A percentile compares a stretch with the other conserved stretches of the same genome.
Evolutionary conservation across 1,140 invertebrate genomes (phyloP).

Genomic region (Atta cephalotes): DNA sequence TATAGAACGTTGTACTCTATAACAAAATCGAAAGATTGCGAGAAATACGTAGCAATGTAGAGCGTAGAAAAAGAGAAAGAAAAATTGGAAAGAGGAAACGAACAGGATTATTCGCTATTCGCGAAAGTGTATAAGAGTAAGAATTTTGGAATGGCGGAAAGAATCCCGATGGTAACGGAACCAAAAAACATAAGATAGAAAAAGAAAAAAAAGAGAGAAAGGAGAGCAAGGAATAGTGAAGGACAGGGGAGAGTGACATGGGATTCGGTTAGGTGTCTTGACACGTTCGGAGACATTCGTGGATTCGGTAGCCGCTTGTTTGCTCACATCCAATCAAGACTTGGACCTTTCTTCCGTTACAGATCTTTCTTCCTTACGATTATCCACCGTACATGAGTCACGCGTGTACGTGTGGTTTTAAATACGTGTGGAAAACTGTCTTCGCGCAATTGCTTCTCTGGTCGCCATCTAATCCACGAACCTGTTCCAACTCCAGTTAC

Average conservation of each 20-base stretch:
- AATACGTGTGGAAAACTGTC: conserved; percentile 20
- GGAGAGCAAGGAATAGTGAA: not conserved
- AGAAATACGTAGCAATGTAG: conserved; percentile 21
- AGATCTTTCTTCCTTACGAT: conserved; percentile 59
- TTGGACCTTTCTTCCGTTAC: conserved; percentile 61
- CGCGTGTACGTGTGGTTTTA: not conserved
- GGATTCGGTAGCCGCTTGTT: conserved; percentile 71
- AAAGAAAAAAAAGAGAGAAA: not conserved
- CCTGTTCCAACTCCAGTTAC: conserved; percentile 3
- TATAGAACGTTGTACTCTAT: conserved; percentile 1
- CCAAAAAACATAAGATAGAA: conserved; percentile 54
- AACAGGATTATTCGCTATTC: conserved; percentile 37
- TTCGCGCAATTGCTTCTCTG: conserved; percentile 26
- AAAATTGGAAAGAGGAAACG: conserved; percentile 48
- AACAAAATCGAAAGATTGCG: conserved; percentile 35
- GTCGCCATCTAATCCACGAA: conserved; percentile 38
- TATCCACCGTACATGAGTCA: conserved; percentile 32
- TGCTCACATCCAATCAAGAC: conserved; percentile 75
- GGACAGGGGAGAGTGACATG: conserved; percentile 3
- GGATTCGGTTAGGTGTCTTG: conserved; percentile 62
- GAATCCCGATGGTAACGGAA: conserved; percentile 69
- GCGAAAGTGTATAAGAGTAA: conserved; percentile 55
- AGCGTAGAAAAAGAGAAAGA: conserved; percentile 15
- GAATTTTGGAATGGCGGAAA: conserved; percentile 65
- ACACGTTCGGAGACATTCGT: conserved; percentile 69